These are phyloP conservation scores for Heterotilapia buettikoferi DNA, from an alignment of 2,113 vertebrate species.

Conservation along the genomic window DNA sequence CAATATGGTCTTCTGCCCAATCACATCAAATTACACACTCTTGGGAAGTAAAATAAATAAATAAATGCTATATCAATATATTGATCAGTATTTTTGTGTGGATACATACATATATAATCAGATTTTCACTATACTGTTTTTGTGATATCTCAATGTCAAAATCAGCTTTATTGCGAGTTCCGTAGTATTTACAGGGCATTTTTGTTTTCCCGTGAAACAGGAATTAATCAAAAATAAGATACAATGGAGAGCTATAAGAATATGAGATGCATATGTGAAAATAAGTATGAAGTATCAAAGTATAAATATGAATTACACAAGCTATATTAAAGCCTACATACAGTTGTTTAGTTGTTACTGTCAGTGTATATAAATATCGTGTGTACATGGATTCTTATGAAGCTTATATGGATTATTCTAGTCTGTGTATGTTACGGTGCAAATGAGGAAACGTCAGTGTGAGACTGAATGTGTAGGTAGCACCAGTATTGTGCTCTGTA, in stretches of 20 bases:
- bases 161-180: rapidly evolving
- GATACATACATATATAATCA: not conserved
- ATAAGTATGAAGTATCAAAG: not conserved
- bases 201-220: not conserved
- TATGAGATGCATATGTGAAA: not conserved
- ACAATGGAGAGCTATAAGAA: not conserved
- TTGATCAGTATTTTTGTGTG: not conserved
- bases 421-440: not conserved
- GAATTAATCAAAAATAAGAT: not conserved
- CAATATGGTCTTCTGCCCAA: not conserved
- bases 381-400: not conserved
- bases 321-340: not conserved
- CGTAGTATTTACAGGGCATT: not conserved
- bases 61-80: not conserved
- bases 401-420: not conserved
- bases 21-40: not conserved
- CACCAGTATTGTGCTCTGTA: not conserved
- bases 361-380: not conserved
- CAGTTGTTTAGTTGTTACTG: not conserved
- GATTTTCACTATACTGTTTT: not conserved
- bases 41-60: not conserved
- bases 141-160: not conserved
- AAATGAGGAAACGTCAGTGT: not conserved
- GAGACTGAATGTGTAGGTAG: not conserved
- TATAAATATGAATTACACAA: not conserved